phyloP scores from a whole-genome alignment of 2,888 invertebrate genomes.

The Endomychus coccineus region DNA sequence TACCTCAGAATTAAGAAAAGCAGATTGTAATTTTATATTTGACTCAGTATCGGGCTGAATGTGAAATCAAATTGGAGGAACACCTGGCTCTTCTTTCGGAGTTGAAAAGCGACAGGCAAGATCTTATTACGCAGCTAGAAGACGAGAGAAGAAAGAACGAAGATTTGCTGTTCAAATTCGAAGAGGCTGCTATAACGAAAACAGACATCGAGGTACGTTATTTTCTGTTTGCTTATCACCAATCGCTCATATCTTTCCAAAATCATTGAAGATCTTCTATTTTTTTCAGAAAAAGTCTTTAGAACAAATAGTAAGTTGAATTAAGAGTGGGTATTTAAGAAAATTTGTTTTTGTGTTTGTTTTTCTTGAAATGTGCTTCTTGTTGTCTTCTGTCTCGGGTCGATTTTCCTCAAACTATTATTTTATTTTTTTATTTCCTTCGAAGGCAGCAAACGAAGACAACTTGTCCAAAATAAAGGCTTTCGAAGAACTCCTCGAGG shows the following conservation, averaged over 20 bases:
- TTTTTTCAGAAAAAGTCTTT: slow-evolving; percentile 44
- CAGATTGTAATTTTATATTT: background rate
- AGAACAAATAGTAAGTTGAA: slow-evolving; percentile 46
- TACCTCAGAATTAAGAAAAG: background rate
- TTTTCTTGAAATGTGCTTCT: too few relatives aligned
- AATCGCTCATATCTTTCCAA: too few relatives aligned
- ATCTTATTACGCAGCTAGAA: slow-evolving; percentile 58
- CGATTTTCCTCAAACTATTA: too few relatives aligned
- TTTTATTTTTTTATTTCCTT: slow-evolving; percentile 10
- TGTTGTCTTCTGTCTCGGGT: too few relatives aligned
- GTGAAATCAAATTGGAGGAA: slow-evolving; percentile 50
- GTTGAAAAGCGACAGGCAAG: slow-evolving; percentile 51
- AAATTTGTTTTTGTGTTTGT: too few relatives aligned
- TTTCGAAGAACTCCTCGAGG: slow-evolving; percentile 43
- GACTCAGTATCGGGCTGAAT: slow-evolving; percentile 49
- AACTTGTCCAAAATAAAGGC: slow-evolving; percentile 46
- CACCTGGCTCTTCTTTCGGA: slow-evolving; percentile 49
- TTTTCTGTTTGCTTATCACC: background rate
- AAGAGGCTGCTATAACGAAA: slow-evolving; percentile 84
- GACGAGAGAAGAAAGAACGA: slow-evolving; percentile 78
- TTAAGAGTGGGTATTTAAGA: slow-evolving; percentile 8
- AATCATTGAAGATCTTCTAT: too few relatives aligned
- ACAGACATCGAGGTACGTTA: slow-evolving; percentile 76
- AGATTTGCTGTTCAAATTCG: slow-evolving; percentile 83
- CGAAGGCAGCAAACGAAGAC: slow-evolving; percentile 45